phyloP scores from a whole-genome alignment of 2,888 invertebrate genomes.

The Tenthredo scrophulariae region DNA sequence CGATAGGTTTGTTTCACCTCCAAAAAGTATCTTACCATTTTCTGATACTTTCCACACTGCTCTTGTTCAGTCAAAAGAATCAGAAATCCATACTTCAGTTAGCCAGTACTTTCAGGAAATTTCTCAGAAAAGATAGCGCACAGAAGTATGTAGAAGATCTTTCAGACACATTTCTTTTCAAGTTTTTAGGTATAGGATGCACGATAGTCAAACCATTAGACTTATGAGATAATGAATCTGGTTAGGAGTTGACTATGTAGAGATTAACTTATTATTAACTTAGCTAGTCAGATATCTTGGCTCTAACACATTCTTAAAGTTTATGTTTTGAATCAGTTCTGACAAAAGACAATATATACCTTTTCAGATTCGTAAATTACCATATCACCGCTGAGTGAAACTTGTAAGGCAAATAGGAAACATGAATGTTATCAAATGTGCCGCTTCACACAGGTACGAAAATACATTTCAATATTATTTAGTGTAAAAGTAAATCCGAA shows the following conservation, averaged over 20 bases:
- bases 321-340: slow-evolving; percentile 22
- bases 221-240: background rate
- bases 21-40: background rate
- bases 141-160: background rate
- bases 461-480: background rate
- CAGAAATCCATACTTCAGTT: background rate
- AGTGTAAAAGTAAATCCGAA: background rate
- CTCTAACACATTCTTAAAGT: background rate
- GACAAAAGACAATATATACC: slow-evolving; percentile 33
- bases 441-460: slow-evolving; percentile 69
- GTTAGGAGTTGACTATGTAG: background rate
- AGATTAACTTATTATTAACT: background rate
- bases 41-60: background rate
- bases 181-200: background rate
- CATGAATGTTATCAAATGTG: slow-evolving; percentile 69
- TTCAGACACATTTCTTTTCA: background rate
- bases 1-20: background rate
- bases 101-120: background rate
- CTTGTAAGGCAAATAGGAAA: slow-evolving; percentile 50
- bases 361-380: slow-evolving; percentile 45
- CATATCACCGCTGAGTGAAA: slow-evolving; percentile 49
- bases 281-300: background rate
- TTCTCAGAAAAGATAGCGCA: background rate
- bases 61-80: background rate
- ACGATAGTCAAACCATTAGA: background rate